Percentiles rank a stretch among this genome's conserved stretches.
These are phyloP conservation scores for Phaetusa simplex DNA, from an alignment of 2,113 vertebrate genomes.

Conservation along the genomic window DNA sequence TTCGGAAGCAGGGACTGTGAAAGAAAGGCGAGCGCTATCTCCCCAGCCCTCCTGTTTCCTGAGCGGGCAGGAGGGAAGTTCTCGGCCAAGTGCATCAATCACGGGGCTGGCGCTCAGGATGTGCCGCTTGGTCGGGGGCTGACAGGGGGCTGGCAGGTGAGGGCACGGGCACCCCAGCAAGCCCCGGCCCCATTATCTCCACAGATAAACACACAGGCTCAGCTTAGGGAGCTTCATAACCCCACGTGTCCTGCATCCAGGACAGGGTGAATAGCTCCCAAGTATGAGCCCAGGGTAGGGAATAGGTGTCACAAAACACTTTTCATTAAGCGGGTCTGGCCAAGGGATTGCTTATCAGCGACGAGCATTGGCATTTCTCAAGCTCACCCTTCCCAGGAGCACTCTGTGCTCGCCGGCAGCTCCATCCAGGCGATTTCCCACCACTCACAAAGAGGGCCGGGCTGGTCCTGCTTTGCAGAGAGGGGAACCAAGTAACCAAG, in stretches of 20 bases:
- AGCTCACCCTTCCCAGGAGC: background rate
- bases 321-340: background rate
- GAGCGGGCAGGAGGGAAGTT: conserved; percentile 82
- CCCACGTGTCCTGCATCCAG: background rate
- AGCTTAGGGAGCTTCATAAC: background rate
- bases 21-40: conserved; percentile 89
- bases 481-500: background rate
- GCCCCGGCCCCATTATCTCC: conserved; percentile 62
- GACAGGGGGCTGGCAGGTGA: conserved; percentile 80
- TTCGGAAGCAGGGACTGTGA: conserved; percentile 84
- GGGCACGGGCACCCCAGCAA: conserved; percentile 59
- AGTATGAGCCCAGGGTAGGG: background rate
- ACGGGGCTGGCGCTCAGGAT: conserved; percentile 77
- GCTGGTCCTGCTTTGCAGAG: background rate
- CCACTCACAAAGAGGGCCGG: background rate
- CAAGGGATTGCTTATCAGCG: background rate
- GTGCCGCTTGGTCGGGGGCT: conserved; percentile 64
- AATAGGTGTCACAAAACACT: background rate
- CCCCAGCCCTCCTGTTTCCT: conserved; percentile 88
- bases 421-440: background rate
- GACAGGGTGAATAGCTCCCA: background rate
- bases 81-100: conserved; percentile 89
- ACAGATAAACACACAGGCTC: conserved; percentile 45
- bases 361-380: background rate
- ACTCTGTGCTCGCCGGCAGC: background rate